Conservation (phyloP, 2,113 vertebrate genomes). For the Serilophus lunatus region DNA sequence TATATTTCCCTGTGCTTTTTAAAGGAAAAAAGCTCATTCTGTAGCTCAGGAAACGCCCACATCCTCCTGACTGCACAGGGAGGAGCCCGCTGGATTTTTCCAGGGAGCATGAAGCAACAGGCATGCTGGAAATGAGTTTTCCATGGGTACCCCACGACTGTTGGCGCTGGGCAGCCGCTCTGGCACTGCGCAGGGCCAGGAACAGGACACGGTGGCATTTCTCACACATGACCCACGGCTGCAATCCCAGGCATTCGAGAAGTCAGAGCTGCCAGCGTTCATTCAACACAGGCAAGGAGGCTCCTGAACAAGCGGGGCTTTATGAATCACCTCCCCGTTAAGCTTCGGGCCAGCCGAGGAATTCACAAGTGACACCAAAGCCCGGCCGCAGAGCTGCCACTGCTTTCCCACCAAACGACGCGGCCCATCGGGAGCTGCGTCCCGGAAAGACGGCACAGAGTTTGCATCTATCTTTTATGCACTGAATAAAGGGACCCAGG, state of each 20-base stretch:
- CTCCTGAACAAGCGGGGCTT: conserved; percentile 38
- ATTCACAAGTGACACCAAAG: not conserved
- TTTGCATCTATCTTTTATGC: not conserved
- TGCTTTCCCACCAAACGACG: not conserved
- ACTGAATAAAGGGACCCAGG: not conserved
- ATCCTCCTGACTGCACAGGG: conserved; percentile 39
- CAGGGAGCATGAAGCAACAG: conserved; percentile 55
- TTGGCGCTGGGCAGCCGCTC: not conserved
- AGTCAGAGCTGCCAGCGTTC: not conserved
- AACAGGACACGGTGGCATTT: not conserved
- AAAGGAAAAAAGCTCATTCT: conserved; percentile 54
- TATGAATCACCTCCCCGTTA: conserved; percentile 3
- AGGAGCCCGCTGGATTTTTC: conserved; percentile 60
- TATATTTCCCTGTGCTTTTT: conserved; percentile 45
- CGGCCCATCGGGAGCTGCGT: fast-evolving
- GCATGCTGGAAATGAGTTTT: conserved; percentile 56
- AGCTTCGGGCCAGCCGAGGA: not conserved
- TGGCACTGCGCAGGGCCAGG: not conserved
- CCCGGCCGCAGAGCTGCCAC: not conserved
- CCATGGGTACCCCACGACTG: not conserved
- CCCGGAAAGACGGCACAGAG: not conserved
- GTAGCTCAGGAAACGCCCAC: conserved; percentile 61
- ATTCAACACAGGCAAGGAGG: not conserved
- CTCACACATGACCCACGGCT: not conserved
- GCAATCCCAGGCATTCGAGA: conserved; percentile 2